A percentile compares a stretch with the other conserved stretches of the same genome.
Conservation (phyloP, 2,888 invertebrate genomes). For the Netelia fuscicornis region DNA sequence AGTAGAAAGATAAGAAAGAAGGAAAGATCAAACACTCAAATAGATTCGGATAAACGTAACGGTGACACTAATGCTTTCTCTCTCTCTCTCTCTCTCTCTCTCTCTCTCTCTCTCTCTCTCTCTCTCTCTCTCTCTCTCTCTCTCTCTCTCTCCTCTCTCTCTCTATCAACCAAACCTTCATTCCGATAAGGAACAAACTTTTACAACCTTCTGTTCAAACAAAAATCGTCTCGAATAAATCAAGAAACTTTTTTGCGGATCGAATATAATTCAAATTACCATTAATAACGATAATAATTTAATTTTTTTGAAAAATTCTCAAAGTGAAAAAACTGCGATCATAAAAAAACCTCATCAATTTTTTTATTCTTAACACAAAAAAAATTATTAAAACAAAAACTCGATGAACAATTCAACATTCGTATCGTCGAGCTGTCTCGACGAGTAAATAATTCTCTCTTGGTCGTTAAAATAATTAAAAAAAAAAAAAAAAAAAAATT, state of each 20-base stretch:
- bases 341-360: background rate
- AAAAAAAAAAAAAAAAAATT: no score
- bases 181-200: background rate
- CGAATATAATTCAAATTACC: background rate
- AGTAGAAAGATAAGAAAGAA: constrained; percentile 16
- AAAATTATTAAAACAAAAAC: no score
- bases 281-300: background rate
- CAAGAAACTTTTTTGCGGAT: background rate
- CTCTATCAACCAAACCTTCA: background rate
- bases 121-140: background rate
- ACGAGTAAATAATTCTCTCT: no score
- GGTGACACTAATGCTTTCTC: no score
- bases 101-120: no score
- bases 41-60: background rate
- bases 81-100: background rate
- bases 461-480: no score
- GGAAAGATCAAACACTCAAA: constrained; percentile 5
- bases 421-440: background rate
- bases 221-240: background rate
- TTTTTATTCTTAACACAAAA: background rate
- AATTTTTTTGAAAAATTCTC: background rate
- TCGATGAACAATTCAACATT: no score
- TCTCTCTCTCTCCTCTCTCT: background rate
- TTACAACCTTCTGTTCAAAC: background rate
- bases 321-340: background rate